A percentile compares a stretch with the other conserved stretches of the same genome.
phyloP scores from a whole-genome alignment of 2,113 vertebrate genomes.

The Takifugu bimaculatus region DNA sequence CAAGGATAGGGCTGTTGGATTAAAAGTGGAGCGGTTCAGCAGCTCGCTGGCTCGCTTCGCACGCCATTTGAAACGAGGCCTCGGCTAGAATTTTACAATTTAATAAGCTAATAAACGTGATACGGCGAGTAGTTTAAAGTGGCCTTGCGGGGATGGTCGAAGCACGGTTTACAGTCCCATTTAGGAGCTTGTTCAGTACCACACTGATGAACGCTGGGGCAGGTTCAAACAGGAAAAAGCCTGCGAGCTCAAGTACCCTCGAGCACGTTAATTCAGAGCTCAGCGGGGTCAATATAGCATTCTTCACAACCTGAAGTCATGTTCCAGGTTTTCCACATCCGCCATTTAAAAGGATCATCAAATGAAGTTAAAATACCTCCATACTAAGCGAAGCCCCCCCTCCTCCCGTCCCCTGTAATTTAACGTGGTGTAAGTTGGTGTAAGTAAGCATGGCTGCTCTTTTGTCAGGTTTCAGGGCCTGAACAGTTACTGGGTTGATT shows the following conservation, averaged over 20 bases:
- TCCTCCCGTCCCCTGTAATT: neutral
- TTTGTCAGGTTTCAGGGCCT: no score
- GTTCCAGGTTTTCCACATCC: slow-evolving; percentile 17
- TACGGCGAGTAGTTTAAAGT: slow-evolving; percentile 53
- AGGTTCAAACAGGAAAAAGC: slow-evolving; percentile 17
- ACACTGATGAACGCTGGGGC: slow-evolving; percentile 31
- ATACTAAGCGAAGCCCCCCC: neutral
- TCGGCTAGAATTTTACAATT: slow-evolving; percentile 51
- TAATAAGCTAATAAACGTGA: slow-evolving; percentile 65
- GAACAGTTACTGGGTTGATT: no score
- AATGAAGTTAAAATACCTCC: slow-evolving; percentile 16
- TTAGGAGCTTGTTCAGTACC: slow-evolving; percentile 60
- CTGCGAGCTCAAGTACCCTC: slow-evolving; percentile 17
- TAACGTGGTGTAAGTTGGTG: no score
- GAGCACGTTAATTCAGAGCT: slow-evolving; percentile 28
- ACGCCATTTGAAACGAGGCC: slow-evolving; percentile 44
- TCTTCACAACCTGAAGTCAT: slow-evolving; percentile 7
- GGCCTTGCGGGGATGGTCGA: slow-evolving; percentile 47
- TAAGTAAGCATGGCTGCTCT: neutral
- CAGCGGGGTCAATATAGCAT: slow-evolving; percentile 30
- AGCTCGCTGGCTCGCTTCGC: slow-evolving; percentile 32
- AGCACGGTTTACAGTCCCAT: slow-evolving; percentile 54
- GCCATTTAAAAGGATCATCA: slow-evolving; percentile 7
- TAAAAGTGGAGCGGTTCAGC: slow-evolving; percentile 50
- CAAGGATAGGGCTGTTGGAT: slow-evolving; percentile 44